Conservation (phyloP, 2,113 vertebrate genomes). For the Syrmaticus mikado region DNA sequence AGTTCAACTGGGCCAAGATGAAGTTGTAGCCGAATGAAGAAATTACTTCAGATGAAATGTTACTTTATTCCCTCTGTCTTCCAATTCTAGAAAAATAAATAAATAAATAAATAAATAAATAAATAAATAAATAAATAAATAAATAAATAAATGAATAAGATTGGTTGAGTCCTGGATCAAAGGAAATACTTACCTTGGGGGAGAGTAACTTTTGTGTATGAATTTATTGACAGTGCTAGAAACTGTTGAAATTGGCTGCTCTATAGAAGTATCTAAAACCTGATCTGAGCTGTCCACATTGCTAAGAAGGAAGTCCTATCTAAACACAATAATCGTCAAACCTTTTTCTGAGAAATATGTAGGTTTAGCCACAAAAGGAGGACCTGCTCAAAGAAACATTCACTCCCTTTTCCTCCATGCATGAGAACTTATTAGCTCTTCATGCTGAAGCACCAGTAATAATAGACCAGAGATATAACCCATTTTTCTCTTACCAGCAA, state of each 20-base stretch:
- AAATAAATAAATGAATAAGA: background rate
- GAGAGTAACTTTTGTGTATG: background rate
- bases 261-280: background rate
- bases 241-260: background rate
- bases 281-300: background rate
- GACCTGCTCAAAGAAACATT: background rate
- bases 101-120: background rate
- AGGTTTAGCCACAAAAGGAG: background rate
- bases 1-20: constrained; percentile 8
- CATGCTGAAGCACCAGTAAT: background rate
- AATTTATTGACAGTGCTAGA: background rate
- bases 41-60: constrained; percentile 28
- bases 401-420: background rate
- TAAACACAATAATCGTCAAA: background rate
- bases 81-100: background rate
- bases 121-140: background rate
- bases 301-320: background rate
- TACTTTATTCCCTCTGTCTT: background rate
- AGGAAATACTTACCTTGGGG: background rate
- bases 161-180: background rate
- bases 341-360: background rate
- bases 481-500: background rate
- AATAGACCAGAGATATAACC: background rate
- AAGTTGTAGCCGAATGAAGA: constrained; percentile 49
- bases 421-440: background rate